Evolutionary conservation across 2,888 invertebrate species (phyloP).

Genomic region (Epistrophe grossulariae): DNA sequence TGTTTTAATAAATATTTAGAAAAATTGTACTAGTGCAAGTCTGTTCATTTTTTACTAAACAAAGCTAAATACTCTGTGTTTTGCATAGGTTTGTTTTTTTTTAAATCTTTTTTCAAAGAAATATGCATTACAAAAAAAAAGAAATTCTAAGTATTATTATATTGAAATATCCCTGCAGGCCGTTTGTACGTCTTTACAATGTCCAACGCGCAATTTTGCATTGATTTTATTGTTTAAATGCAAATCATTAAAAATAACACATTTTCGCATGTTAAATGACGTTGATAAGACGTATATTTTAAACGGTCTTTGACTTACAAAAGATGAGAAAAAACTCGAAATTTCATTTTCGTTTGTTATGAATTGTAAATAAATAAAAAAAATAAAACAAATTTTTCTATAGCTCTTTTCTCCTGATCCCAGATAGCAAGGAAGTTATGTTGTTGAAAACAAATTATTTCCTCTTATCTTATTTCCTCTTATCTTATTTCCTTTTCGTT

Average conservation of each 20-base stretch:
- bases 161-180: conserved; percentile 42
- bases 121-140: conserved; percentile 57
- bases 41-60: conserved; percentile 46
- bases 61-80: conserved; percentile 2
- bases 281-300: not conserved
- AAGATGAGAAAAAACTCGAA: conserved; percentile 9
- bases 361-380: conserved; percentile 43
- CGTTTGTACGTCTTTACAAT: not conserved
- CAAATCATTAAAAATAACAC: conserved; percentile 18
- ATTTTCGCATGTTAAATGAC: not conserved
- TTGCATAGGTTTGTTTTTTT: conserved; percentile 6
- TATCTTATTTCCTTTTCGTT: conserved; percentile 28
- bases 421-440: conserved; percentile 82
- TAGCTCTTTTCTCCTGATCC: conserved; percentile 84
- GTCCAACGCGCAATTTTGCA: conserved; percentile 6
- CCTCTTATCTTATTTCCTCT: conserved; percentile 29
- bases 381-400: conserved; percentile 77
- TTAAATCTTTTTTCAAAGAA: conserved; percentile 39
- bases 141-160: conserved; percentile 44
- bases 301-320: not conserved
- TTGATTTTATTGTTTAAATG: conserved; percentile 2
- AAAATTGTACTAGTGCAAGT: conserved; percentile 42
- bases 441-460: conserved; percentile 74
- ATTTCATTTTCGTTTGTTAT: conserved; percentile 13
- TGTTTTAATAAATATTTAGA: conserved; percentile 30